These are phyloP conservation scores for Thalpophila matura DNA, from an alignment of 2,888 invertebrate genomes.

Conservation along the genomic window DNA sequence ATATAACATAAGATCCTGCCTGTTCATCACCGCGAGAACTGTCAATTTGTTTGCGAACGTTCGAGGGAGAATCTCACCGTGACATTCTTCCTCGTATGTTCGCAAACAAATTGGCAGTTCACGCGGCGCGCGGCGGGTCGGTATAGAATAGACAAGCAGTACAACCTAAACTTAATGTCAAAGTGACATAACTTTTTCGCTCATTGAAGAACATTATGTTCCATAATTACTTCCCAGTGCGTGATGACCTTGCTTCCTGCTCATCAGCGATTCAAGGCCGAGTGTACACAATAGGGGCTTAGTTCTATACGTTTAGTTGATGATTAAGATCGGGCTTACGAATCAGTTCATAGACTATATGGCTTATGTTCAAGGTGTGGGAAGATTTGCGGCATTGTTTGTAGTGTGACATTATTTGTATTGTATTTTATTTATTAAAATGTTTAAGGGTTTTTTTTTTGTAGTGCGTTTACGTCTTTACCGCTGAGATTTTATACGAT, in stretches of 20 bases:
- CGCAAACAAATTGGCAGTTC: no score
- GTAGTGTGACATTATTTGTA: slow-evolving; percentile 20
- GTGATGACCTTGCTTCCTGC: slow-evolving; percentile 53
- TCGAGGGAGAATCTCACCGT: no score
- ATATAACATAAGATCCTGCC: no score
- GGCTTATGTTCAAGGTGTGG: slow-evolving; percentile 46
- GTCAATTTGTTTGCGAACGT: no score
- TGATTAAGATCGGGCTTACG: slow-evolving; percentile 55
- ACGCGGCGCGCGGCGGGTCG: no score
- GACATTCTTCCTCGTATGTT: no score
- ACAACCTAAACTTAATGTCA: slow-evolving; percentile 4
- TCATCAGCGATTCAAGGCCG: slow-evolving; percentile 62
- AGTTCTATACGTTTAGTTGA: slow-evolving; percentile 24
- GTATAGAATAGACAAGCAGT: no score
- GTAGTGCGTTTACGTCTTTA: no score
- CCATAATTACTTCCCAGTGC: slow-evolving; percentile 63
- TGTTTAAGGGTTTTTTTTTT: background rate
- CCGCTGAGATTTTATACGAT: no score
- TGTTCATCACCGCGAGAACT: no score
- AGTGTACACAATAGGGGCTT: slow-evolving; percentile 52
- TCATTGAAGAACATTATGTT: slow-evolving; percentile 15
- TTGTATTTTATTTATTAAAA: background rate
- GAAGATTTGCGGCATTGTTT: slow-evolving; percentile 32
- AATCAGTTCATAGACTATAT: slow-evolving; percentile 48
- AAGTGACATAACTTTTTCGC: slow-evolving; percentile 39